phyloP scores from a whole-genome alignment of 2,797 vertebrate genomes.

The Artibeus lituratus region DNA sequence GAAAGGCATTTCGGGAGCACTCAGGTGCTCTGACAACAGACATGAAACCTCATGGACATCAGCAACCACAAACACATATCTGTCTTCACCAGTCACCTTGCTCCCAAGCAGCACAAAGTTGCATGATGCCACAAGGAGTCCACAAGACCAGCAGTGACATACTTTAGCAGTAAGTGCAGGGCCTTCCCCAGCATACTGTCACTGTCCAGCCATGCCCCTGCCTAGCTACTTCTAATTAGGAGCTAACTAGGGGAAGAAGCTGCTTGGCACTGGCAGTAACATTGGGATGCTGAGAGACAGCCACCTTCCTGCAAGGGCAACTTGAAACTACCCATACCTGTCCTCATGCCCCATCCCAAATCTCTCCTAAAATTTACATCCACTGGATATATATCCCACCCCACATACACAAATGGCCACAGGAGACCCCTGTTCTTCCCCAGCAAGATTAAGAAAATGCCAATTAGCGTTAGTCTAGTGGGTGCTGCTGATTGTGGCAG shows the following conservation, averaged over 20 bases:
- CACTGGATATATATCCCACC: too few species aligned
- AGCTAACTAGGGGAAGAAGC: neutral
- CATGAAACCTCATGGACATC: neutral
- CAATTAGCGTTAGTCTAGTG: neutral
- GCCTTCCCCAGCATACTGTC: rapidly evolving
- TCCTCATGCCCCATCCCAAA: neutral
- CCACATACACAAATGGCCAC: neutral
- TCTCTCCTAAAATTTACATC: neutral
- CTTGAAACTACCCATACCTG: neutral
- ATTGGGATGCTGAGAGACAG: neutral
- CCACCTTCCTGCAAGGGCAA: neutral
- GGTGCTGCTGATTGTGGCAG: neutral
- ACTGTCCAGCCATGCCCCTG: neutral
- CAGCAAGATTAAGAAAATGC: neutral
- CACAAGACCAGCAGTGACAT: rapidly evolving
- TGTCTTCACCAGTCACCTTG: neutral
- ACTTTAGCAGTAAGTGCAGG: too few species aligned
- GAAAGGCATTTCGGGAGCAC: neutral
- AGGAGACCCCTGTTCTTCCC: neutral
- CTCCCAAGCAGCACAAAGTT: neutral
- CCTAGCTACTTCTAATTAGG: neutral
- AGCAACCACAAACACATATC: neutral
- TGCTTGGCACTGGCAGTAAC: neutral
- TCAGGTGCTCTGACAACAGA: neutral
- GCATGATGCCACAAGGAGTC: rapidly evolving